Evolutionary conservation across 2,797 vertebrate genomes (phyloP).

Genomic region (Phoxinus dragarum): DNA sequence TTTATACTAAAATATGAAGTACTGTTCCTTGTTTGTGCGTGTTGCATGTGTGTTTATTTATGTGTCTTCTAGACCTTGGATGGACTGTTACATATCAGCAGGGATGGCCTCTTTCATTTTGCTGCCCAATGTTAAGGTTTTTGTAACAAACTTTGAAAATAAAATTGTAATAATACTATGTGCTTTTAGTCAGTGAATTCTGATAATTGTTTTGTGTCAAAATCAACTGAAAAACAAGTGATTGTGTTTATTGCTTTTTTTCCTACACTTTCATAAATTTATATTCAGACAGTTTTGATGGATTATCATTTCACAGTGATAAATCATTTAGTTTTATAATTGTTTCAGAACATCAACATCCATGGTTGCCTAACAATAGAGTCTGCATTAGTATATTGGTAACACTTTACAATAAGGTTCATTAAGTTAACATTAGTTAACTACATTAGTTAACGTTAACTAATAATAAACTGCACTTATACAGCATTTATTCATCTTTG

Average conservation of each 20-base stretch:
- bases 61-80: constrained; percentile 50
- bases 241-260: not conserved
- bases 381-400: not conserved
- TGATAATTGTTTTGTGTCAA: not conserved
- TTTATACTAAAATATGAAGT: constrained; percentile 68
- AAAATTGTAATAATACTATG: constrained; percentile 49
- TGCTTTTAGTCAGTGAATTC: constrained; percentile 12
- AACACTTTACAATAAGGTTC: no score
- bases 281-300: constrained; percentile 6
- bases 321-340: not conserved
- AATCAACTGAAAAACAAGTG: constrained; percentile 11
- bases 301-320: constrained; percentile 6
- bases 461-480: no score
- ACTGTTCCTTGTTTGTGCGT: constrained; percentile 74
- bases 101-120: constrained; percentile 50
- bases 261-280: not conserved
- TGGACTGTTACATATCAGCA: constrained; percentile 51
- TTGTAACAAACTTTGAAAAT: constrained; percentile 57
- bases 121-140: constrained; percentile 49
- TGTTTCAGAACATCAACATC: not conserved
- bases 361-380: not conserved
- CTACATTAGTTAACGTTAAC: no score
- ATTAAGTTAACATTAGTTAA: no score
- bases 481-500: no score
- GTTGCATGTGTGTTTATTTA: constrained; percentile 77